Base-by-base conservation (phyloP, 2,888 invertebrate species). In the Drosophila mulleri region DNA sequence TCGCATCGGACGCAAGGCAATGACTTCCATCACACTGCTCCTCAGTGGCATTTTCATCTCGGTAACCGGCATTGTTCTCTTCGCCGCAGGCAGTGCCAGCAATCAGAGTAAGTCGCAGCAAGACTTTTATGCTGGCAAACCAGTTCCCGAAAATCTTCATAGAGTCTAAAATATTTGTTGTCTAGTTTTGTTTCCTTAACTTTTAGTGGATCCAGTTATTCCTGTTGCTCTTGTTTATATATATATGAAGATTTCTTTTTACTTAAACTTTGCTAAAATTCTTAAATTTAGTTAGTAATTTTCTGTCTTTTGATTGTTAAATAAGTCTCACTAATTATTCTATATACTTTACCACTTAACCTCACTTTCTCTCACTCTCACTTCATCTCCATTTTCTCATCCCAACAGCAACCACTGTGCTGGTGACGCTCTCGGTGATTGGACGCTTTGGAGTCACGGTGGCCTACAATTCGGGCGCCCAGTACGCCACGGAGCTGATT, bases 401-500 rank as follows among this genome's bases (percentile, higher is more conserved):
- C 50, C 5, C 14, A 14, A 50, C 56, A 92, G 92, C 78, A 59
- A 81, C 84, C 1, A 68, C 69, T 0, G 45, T 94, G 29, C 91
- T 94, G 18, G 91, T 94, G 7, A 75, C 88, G 20, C 86, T 95
- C 32, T 94, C 94, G 1, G 91, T 95, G 16, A 90, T 94, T 62
- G 94, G 94, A 2, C 93, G 95, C 48, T 93, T 95, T 63, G 94
- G 94, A n/a, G 94, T 95, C 5, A 94, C 94, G 26, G 93, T 95
- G 8, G 95, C 95, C 16, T 95, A 95, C 86, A 95, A 95, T 86
- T 95, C 95, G 3, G 94, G 94, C 4, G 94, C 94, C 5, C 95
- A 95, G 83, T 95, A 95, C 82, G 95, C 95, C 26, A 94, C 95
- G 1, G 95, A 95, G 84, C 85, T 95, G 32, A 94, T 95, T 64